Conservation (phyloP, 2,888 invertebrate genomes). For the Pseudococcus jackbeardsleyi region DNA sequence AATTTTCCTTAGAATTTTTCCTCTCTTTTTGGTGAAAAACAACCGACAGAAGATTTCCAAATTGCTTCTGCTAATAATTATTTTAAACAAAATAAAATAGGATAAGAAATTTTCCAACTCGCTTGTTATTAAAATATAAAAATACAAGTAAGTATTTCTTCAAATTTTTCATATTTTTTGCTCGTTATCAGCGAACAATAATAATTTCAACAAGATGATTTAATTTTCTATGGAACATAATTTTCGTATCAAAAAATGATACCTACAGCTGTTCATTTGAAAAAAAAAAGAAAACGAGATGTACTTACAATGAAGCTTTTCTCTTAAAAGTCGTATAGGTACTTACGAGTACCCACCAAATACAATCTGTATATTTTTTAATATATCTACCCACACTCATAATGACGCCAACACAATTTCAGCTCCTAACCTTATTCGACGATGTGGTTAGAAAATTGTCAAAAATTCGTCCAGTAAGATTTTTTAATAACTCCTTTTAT, state of each 20-base stretch:
- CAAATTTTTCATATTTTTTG: background rate
- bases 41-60: no score
- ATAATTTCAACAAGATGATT: no score
- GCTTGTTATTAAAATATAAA: conserved; percentile 7
- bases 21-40: no score
- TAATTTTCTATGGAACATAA: background rate
- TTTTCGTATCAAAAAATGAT: background rate
- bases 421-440: background rate
- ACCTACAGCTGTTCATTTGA: background rate
- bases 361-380: background rate
- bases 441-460: background rate
- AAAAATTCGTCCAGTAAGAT: conserved; percentile 14
- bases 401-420: background rate
- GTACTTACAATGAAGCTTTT: background rate
- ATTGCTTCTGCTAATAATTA: no score
- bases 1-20: no score
- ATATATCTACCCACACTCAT: background rate
- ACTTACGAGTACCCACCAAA: background rate
- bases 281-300: background rate
- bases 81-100: no score
- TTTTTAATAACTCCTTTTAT: background rate
- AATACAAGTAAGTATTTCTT: background rate
- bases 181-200: background rate
- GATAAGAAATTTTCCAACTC: no score
- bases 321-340: background rate